Conservation (phyloP, 2,888 invertebrate species). For the Ernsta delagoae region DNA sequence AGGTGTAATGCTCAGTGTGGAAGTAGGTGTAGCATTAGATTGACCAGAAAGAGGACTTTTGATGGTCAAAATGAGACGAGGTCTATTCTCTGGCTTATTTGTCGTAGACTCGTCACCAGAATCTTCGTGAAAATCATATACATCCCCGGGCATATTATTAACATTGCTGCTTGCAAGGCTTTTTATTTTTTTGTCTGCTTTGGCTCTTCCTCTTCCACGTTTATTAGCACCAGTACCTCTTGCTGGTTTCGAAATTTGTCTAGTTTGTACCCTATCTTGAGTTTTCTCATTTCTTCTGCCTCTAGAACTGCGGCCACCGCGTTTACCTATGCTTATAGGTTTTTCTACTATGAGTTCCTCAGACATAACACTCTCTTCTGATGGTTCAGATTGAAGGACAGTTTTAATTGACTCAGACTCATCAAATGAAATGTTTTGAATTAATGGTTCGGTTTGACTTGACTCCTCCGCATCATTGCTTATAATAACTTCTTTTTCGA, state of each 20-base stretch:
- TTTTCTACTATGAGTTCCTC: constrained; percentile 54
- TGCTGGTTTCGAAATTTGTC: constrained; percentile 73
- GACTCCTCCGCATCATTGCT: constrained; percentile 38
- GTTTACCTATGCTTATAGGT: constrained; percentile 53
- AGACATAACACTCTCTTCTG: constrained; percentile 43
- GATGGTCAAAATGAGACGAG: constrained; percentile 92
- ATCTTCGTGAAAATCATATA: constrained; percentile 96
- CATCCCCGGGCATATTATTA: constrained; percentile 88
- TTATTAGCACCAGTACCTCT: constrained; percentile 69
- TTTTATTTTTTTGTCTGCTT: constrained; percentile 82
- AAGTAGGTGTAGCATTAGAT: constrained; percentile 67
- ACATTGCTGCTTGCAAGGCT: constrained; percentile 77
- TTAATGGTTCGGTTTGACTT: constrained; percentile 24
- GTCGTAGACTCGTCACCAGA: constrained; percentile 90
- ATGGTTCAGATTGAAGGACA: constrained; percentile 10
- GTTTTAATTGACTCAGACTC: constrained; percentile 20
- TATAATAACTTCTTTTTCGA: constrained; percentile 44
- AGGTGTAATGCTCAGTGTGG: constrained; percentile 68
- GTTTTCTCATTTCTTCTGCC: constrained; percentile 74
- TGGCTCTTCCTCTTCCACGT: constrained; percentile 80
- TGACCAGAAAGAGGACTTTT: constrained; percentile 87
- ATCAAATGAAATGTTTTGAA: constrained; percentile 22
- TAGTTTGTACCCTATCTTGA: constrained; percentile 72
- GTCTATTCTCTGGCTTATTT: constrained; percentile 84
- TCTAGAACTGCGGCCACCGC: constrained; percentile 71